Evolutionary conservation across 1,140 invertebrate species (phyloP), one percentile per base, ranked within the genome.

Genomic region (Daktulosphaira vitifoliae): DNA sequence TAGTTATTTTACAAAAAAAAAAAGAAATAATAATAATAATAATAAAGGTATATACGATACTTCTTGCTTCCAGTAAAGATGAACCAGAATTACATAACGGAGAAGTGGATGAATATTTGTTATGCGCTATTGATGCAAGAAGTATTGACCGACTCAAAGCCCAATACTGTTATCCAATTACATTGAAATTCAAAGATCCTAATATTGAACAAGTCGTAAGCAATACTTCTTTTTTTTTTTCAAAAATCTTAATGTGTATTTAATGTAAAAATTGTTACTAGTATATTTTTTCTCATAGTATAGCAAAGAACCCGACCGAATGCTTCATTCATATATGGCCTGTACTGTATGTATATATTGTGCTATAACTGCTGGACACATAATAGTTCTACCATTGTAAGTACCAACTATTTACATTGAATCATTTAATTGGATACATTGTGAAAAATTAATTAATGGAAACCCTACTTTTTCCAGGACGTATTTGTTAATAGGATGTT

Each of bases 91-190:
- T 62, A 2, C 25, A 62, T 13, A 88, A 92, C 68, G 90, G 93
- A 67, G 92, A 95, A 77, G 91, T 96, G 1, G 94, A 95, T 73
- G 92, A 96, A 68, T 96, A 96, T 75, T 78, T 96, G 37, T 89
- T 90, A 79, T 82, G 88, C 52, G 92, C 92, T 1, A 96, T 96
- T 66, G 92, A 96, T 76, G 92, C 92, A 0, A 80, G 92, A n/a
- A 92, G 89, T 72, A 92, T 94, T 51, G 91, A 96, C 75, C 81
- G 86, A 53, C 79, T 94, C 9, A 80, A 90, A 37, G 81, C 85
- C 0, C 88, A 94, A 69, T 90, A 95, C 74, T 93, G 90, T 71
- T 82, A 82, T 15, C 81, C 84, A 0, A 81, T 92, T 72, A 81
- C 91, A 15, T 80, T 95, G 7, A 88, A 84, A 65, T 95, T 95